Conservation (phyloP, 1,140 invertebrate genomes). For the Melanaphis sacchari region DNA sequence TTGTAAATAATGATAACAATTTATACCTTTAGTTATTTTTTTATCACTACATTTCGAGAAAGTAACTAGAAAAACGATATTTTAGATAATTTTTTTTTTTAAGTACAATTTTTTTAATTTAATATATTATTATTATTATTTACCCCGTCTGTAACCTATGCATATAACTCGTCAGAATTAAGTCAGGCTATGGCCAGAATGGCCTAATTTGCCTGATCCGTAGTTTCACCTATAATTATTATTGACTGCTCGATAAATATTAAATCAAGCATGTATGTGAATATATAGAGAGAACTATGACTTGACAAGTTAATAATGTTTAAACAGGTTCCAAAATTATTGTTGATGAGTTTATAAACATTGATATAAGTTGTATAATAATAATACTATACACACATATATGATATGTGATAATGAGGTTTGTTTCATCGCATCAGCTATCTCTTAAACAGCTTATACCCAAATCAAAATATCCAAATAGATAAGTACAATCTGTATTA, state of each 20-base stretch:
- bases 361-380: background rate
- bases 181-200: no score
- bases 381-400: background rate
- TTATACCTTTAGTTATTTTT: no score
- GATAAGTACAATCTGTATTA: background rate
- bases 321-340: background rate
- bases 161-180: no score
- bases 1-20: no score
- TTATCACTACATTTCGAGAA: no score
- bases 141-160: no score
- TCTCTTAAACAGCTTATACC: background rate
- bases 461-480: background rate
- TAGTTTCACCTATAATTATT: no score
- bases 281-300: background rate
- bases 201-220: no score
- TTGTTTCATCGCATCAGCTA: background rate
- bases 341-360: background rate
- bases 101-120: no score
- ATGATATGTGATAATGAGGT: background rate
- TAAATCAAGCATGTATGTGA: background rate
- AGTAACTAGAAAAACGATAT: no score
- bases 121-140: no score
- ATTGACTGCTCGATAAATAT: background rate
- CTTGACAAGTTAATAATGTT: background rate
- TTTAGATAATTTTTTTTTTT: no score